A percentile compares a stretch with the other conserved stretches of the same genome.
phyloP scores from a whole-genome alignment of 2,113 vertebrate species.

The Barbus barbus region DNA sequence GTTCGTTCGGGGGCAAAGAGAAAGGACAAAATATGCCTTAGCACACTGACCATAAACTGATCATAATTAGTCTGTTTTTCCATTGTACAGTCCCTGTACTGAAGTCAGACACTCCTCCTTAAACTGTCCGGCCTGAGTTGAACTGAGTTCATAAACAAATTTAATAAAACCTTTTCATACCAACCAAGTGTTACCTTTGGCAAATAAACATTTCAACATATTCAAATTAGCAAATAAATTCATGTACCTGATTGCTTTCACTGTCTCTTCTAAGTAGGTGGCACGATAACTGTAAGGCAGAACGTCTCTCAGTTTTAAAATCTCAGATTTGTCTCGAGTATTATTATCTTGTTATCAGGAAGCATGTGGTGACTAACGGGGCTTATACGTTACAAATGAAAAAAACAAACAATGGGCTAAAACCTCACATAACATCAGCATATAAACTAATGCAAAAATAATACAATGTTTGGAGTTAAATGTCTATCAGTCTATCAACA shows the following conservation, averaged over 20 bases:
- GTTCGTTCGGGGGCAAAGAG: slow-evolving; percentile 53
- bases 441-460: background rate
- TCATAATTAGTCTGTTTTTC: slow-evolving; percentile 25
- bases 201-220: slow-evolving; percentile 31
- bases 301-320: slow-evolving; percentile 58
- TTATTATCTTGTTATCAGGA: slow-evolving; percentile 28
- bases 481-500: background rate
- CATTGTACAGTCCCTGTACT: slow-evolving; percentile 13
- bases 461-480: slow-evolving; percentile 1
- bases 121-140: slow-evolving; percentile 14
- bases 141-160: background rate
- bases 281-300: slow-evolving; percentile 61
- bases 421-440: slow-evolving; percentile 7
- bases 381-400: background rate
- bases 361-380: slow-evolving; percentile 35
- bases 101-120: slow-evolving; percentile 20
- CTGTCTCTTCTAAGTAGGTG: slow-evolving; percentile 61
- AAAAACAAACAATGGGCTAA: background rate
- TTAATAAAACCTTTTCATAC: slow-evolving; percentile 2
- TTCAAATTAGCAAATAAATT: slow-evolving; percentile 56
- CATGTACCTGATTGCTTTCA: slow-evolving; percentile 59
- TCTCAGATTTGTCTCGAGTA: slow-evolving; percentile 32
- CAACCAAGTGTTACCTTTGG: slow-evolving; percentile 24
- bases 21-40: slow-evolving; percentile 35
- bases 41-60: slow-evolving; percentile 32